These are phyloP conservation scores for Euborellia annulipes DNA, from an alignment of 1,140 invertebrate species.

Conservation along the genomic window DNA sequence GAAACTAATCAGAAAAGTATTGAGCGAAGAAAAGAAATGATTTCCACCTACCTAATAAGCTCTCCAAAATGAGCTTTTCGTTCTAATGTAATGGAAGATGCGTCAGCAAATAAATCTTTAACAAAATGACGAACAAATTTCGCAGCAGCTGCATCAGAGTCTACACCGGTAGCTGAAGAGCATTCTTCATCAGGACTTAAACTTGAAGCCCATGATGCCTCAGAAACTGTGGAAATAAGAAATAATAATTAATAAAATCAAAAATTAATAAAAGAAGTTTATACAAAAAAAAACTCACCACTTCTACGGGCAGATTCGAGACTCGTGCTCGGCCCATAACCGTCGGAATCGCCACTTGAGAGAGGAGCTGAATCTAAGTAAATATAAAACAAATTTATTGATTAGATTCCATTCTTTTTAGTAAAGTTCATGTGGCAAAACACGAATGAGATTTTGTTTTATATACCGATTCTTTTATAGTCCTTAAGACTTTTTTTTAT, in stretches of 20 bases:
- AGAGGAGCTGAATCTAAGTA: too few relatives aligned
- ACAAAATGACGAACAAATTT: slow-evolving; percentile 60
- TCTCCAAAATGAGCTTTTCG: slow-evolving; percentile 51
- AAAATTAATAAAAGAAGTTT: slow-evolving; percentile 3
- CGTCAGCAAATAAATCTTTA: slow-evolving; percentile 43
- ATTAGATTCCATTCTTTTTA: too few relatives aligned
- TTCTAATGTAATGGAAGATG: slow-evolving; percentile 36
- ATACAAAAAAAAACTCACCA: slow-evolving; percentile 36
- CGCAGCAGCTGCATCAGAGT: slow-evolving; percentile 32
- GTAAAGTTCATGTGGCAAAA: too few relatives aligned
- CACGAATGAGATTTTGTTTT: too few relatives aligned
- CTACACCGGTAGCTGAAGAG: slow-evolving; percentile 45
- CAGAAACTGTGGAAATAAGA: slow-evolving; percentile 33
- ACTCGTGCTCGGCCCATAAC: slow-evolving; percentile 38
- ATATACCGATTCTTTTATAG: too few relatives aligned
- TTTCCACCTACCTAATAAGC: slow-evolving; percentile 31
- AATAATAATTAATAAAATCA: neutral
- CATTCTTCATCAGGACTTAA: slow-evolving; percentile 52
- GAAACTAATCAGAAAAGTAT: too few relatives aligned
- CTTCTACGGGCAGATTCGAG: slow-evolving; percentile 39
- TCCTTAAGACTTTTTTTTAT: too few relatives aligned
- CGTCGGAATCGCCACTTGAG: slow-evolving; percentile 36
- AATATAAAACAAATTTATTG: too few relatives aligned
- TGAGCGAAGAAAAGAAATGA: neutral
- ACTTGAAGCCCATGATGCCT: slow-evolving; percentile 54